phyloP scores from a whole-genome alignment of 2,888 invertebrate species.

The Temnothorax ravouxi region DNA sequence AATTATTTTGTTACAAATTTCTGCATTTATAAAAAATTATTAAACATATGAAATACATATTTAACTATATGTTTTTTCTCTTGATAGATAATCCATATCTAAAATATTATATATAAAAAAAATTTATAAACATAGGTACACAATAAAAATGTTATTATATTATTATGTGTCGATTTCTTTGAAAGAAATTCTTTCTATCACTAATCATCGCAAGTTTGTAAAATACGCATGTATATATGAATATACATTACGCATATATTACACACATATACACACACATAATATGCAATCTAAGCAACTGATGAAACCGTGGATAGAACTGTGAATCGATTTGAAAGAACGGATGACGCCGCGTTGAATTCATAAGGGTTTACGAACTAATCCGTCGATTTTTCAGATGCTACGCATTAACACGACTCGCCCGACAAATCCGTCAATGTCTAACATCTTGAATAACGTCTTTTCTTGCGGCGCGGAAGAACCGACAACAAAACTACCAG shows the following conservation, averaged over 20 bases:
- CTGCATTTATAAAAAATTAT: background rate
- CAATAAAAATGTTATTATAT: background rate
- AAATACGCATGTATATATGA: too few relatives aligned
- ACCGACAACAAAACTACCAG: conserved; percentile 39
- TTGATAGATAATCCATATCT: too few relatives aligned
- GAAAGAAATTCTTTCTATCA: background rate
- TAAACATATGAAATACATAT: background rate
- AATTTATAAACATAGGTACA: background rate
- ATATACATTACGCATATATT: too few relatives aligned
- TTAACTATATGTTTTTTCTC: background rate
- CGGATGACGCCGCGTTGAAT: conserved; percentile 50
- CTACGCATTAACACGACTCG: conserved; percentile 59
- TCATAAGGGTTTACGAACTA: conserved; percentile 69
- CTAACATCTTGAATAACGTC: conserved; percentile 64
- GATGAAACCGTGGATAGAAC: background rate
- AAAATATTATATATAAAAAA: background rate
- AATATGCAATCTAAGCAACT: background rate
- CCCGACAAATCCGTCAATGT: conserved; percentile 72
- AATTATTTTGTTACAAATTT: background rate
- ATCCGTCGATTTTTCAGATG: conserved; percentile 82
- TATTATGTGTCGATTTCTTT: background rate
- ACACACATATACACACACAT: background rate
- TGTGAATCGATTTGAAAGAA: conserved; percentile 29
- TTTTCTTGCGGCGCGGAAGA: conserved; percentile 57
- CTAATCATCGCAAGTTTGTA: background rate